Evolutionary conservation across 2,113 vertebrate genomes (phyloP).

Genomic region (Cheirogaleus medius): DNA sequence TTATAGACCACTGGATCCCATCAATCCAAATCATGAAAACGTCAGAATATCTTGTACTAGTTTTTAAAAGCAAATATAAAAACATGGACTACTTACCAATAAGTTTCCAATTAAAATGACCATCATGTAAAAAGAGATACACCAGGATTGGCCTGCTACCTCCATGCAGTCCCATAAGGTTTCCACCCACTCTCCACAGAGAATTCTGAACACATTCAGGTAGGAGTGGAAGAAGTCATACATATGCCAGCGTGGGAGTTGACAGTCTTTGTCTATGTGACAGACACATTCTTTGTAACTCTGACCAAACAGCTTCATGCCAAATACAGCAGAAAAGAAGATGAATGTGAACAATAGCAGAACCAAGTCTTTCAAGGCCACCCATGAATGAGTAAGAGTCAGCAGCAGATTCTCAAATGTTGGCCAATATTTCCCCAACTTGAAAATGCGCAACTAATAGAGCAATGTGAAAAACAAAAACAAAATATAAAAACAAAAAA

Average conservation of each 20-base stretch:
- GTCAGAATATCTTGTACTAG: background rate
- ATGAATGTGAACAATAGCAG: constrained; percentile 88
- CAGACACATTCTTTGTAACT: constrained; percentile 79
- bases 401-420: constrained; percentile 88
- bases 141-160: constrained; percentile 79
- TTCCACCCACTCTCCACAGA: constrained; percentile 80
- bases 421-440: constrained; percentile 91
- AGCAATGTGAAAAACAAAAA: constrained; percentile 8
- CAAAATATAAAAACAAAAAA: background rate
- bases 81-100: constrained; percentile 84
- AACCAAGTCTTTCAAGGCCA: constrained; percentile 86
- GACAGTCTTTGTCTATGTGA: constrained; percentile 75
- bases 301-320: constrained; percentile 88
- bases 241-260: constrained; percentile 90
- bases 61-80: background rate
- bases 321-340: constrained; percentile 91
- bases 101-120: constrained; percentile 92
- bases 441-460: constrained; percentile 89
- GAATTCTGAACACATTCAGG: constrained; percentile 63
- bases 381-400: constrained; percentile 88
- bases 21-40: background rate
- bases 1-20: background rate
- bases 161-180: constrained; percentile 80
- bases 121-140: constrained; percentile 90
- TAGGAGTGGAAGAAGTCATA: constrained; percentile 80